Base-by-base conservation (phyloP, 2,888 invertebrate genomes). In the Synergus itoensis region DNA sequence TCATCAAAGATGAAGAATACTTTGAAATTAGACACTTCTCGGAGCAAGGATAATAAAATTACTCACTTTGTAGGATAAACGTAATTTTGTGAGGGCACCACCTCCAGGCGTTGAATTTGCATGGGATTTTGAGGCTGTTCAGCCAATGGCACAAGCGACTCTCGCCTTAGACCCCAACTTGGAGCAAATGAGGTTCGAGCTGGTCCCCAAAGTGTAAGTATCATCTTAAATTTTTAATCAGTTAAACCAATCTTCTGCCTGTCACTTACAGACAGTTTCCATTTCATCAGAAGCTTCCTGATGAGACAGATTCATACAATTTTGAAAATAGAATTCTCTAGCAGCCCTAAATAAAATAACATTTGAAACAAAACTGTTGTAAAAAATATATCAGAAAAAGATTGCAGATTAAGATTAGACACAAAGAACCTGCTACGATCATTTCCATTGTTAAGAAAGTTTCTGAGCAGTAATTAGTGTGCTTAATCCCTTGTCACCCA, bases 181-280 rank as follows among this genome's bases (percentile, higher is more conserved):
- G 90, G 97, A 98, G 93, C 98, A 98, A 93, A 99, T 99, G 98
- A 96, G 99, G 93, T 99, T 99, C 94, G 98, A 99, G 93, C 95
- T 99, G 91, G 99, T 99, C 92, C 99, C 99, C 90, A 99, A 99
- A 96, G 96, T 98, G 99, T 99, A 93, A 95, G 97, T 95, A 86
- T 76, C 57, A 43, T 62, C 45, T 67, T 18, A 57, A 63, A 41
- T 36, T 69, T 57, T 77, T 8, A 78, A 64, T 69, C 36, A 80
- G 36, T 78, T 75, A 40, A 76, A 18, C 48, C 45, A 73, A 73
- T 48, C 18, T 45, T 45, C 45, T 73, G 18, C 3, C 9, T 11
- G 1, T 7, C 53, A n/a, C 48, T 62, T 12, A n/a, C n/a, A n/a
- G n/a, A 53, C 8, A 1, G 7, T n/a, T 48, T n/a, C 5, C n/a